Conservation (phyloP, 1,140 invertebrate species). For the Lordiphosa clarofinis region DNA sequence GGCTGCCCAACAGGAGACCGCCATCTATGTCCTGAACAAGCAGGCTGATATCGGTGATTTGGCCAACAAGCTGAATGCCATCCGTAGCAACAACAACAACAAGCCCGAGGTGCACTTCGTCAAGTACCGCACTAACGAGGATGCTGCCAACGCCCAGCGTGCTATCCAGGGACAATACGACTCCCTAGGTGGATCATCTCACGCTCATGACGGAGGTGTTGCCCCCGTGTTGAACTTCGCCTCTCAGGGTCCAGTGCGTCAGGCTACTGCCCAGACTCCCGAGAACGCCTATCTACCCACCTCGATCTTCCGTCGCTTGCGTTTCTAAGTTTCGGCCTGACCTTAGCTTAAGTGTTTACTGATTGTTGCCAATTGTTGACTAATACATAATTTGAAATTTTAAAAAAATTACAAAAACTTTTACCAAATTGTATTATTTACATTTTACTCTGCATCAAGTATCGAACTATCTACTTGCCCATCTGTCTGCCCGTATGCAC, state of each 20-base stretch:
- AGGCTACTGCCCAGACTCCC: slow-evolving; percentile 43
- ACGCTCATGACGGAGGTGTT: slow-evolving; percentile 57
- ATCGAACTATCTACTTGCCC: no score
- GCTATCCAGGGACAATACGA: slow-evolving; percentile 66
- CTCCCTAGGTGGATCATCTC: slow-evolving; percentile 46
- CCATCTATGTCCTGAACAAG: slow-evolving; percentile 69
- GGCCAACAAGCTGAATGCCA: slow-evolving; percentile 52
- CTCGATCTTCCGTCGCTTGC: slow-evolving; percentile 68
- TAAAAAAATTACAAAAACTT: no score
- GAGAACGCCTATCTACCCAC: slow-evolving; percentile 63
- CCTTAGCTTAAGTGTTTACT: slow-evolving; percentile 21
- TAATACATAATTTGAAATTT: slow-evolving; percentile 35
- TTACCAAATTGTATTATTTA: no score
- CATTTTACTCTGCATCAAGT: no score
- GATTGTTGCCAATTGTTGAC: slow-evolving; percentile 60
- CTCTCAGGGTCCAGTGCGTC: slow-evolving; percentile 50
- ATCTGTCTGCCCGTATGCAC: no score
- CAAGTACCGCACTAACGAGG: slow-evolving; percentile 66
- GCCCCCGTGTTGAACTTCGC: slow-evolving; percentile 65
- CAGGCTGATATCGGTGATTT: slow-evolving; percentile 63
- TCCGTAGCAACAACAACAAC: slow-evolving; percentile 50
- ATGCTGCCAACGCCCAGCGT: slow-evolving; percentile 63
- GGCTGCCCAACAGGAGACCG: slow-evolving; percentile 63
- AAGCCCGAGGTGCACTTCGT: slow-evolving; percentile 70
- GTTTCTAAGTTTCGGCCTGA: slow-evolving; percentile 28